A percentile compares a stretch with the other conserved stretches of the same genome.
phyloP scores from a whole-genome alignment of 2,888 invertebrate genomes.

The Macrophya alboannulata region DNA sequence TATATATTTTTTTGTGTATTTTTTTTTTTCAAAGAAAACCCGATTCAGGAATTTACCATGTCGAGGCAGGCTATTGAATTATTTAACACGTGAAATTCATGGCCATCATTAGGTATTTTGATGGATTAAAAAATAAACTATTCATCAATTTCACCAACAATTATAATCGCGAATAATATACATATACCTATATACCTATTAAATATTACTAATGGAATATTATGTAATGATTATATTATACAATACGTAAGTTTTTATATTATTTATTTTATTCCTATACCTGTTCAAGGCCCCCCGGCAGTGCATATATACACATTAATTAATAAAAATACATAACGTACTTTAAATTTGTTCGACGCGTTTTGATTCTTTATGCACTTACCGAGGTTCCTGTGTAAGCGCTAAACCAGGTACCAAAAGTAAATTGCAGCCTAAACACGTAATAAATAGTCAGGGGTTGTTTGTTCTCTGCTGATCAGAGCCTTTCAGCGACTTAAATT shows the following conservation, averaged over 20 bases:
- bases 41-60: background rate
- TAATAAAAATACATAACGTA: background rate
- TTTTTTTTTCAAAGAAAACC: background rate
- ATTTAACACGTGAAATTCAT: background rate
- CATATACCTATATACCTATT: background rate
- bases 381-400: slow-evolving; percentile 4
- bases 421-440: slow-evolving; percentile 56
- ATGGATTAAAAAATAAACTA: slow-evolving; percentile 18
- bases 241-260: background rate
- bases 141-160: slow-evolving; percentile 16
- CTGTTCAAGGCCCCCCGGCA: background rate
- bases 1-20: background rate
- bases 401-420: slow-evolving; percentile 70
- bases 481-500: background rate
- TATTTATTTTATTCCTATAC: background rate
- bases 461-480: background rate
- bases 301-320: slow-evolving; percentile 1
- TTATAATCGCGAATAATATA: background rate
- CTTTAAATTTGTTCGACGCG: background rate
- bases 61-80: background rate
- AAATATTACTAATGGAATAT: slow-evolving; percentile 33
- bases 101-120: background rate
- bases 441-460: background rate
- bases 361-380: background rate
- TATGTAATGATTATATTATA: slow-evolving; percentile 1